Base-by-base conservation (phyloP, 2,113 vertebrate genomes). In the Chrysemys picta region DNA sequence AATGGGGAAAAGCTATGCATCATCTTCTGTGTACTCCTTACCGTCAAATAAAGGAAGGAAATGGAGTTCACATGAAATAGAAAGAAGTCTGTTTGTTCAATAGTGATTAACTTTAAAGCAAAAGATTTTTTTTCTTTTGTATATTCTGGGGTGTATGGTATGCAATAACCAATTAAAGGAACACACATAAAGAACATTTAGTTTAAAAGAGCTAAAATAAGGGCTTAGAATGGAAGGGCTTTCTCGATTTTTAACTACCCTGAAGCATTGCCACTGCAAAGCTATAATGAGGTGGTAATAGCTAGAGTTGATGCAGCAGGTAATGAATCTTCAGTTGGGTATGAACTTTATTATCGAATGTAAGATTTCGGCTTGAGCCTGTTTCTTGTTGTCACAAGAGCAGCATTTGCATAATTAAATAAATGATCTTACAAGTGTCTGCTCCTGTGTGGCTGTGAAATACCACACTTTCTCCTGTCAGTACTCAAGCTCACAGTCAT, bases 401-500 rank as follows among this genome's bases (percentile, higher is more conserved):
- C 87, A 92, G 94, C 79, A 97, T 97, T 98, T 98, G 95, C 97
- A 98, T 97, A 97, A 98, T 98, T 97, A 97, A 97, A 97, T 97
- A 97, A 98, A 98, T 97, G 96, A 97, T 97, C 95, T 91, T 96
- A 97, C 97, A 97, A 90, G 93, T 97, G 97, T 95, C 94, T 97
- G 88, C 69, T 95, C 84, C 91, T 95, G 88, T 96, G 96, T 94
- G 93, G 78, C 90, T 97, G 92, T 97, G 97, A 98, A 98, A 97
- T 96, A 95, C 97, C 96, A 2, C 49, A 2, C 93, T 97, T 83
- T 89, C 97, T 96, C 94, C 96, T 97, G 94, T 97, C 97, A 96
- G 82, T 88, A 84, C 93, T 97, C 62, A 62, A 62, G 93, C 93
- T 97, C 90, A 45, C 92, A 38, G 59, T 94, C 94, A 72, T 95